Evolutionary conservation across 2,888 invertebrate species (phyloP).

Genomic region (Sisyra nigra): DNA sequence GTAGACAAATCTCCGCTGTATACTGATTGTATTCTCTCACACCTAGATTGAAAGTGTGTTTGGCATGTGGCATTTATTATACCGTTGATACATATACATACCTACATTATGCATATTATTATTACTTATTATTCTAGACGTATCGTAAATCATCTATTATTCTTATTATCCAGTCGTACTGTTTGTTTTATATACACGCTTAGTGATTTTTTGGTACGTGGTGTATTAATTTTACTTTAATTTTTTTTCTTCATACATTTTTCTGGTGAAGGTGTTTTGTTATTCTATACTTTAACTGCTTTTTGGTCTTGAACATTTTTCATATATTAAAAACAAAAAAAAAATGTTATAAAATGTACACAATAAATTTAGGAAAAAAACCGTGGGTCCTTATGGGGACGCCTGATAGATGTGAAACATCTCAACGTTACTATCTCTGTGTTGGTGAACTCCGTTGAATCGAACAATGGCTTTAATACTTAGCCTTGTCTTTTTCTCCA

Average conservation of each 20-base stretch:
- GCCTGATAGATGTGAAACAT: too few species aligned
- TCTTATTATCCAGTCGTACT: slow-evolving; percentile 6
- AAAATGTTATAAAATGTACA: too few species aligned
- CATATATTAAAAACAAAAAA: too few species aligned
- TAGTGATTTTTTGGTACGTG: slow-evolving; percentile 10
- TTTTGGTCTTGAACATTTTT: too few species aligned
- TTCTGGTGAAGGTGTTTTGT: slow-evolving; percentile 9
- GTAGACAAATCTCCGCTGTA: slow-evolving; percentile 8
- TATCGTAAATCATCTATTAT: slow-evolving; percentile 8
- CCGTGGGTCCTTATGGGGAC: too few species aligned
- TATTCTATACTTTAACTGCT: slow-evolving; percentile 1
- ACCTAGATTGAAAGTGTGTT: slow-evolving; percentile 10
- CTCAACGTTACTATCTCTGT: too few species aligned
- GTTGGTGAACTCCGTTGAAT: too few species aligned
- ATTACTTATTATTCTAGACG: slow-evolving; percentile 8
- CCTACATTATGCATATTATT: slow-evolving; percentile 5
- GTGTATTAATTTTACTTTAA: slow-evolving; percentile 8
- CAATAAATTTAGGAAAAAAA: too few species aligned
- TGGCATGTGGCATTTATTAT: slow-evolving; percentile 9
- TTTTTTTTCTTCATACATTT: slow-evolving; percentile 4
- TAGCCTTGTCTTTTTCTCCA: too few species aligned
- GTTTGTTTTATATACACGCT: slow-evolving; percentile 9
- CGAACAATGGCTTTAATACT: too few species aligned
- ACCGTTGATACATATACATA: slow-evolving; percentile 8
- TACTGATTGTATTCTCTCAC: slow-evolving; percentile 8